Conservation (phyloP, 2,113 vertebrate species). For the Gasterosteus nipponicus region DNA sequence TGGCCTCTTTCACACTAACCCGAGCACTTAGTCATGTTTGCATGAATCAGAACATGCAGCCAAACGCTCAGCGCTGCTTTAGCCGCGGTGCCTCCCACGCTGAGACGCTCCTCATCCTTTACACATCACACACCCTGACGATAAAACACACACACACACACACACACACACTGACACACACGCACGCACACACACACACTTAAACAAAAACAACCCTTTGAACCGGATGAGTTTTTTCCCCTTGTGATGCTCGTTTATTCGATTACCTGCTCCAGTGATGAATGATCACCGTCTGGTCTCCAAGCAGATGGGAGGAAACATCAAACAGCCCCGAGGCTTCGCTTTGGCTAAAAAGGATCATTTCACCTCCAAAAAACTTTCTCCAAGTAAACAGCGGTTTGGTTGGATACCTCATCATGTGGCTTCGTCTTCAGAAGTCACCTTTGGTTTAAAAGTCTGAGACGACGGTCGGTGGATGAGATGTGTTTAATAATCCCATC, state of each 20-base stretch:
- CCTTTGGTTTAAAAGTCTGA: neutral
- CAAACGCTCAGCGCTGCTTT: constrained; percentile 54
- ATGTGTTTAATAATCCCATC: no score
- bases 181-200: neutral
- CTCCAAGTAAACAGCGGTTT: neutral
- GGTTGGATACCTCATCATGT: neutral
- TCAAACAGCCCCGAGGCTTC: constrained; percentile 8
- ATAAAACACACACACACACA: neutral
- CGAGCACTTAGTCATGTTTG: constrained; percentile 60
- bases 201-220: neutral
- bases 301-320: constrained; percentile 34
- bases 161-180: no score
- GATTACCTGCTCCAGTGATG: constrained; percentile 49
- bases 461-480: neutral
- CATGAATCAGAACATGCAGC: constrained; percentile 60
- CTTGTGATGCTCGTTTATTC: constrained; percentile 33
- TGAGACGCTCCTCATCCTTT: constrained; percentile 25
- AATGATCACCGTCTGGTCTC: constrained; percentile 26
- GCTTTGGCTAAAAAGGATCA: constrained; percentile 1
- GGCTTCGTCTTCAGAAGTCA: neutral
- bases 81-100: constrained; percentile 39
- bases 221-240: constrained; percentile 26
- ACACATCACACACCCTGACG: constrained; percentile 20
- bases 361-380: constrained; percentile 35
- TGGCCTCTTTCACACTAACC: constrained; percentile 56